Evolutionary conservation across 1,140 invertebrate genomes (phyloP), one percentile per base, ranked within the genome.

Genomic region (Tenebrio molitor): DNA sequence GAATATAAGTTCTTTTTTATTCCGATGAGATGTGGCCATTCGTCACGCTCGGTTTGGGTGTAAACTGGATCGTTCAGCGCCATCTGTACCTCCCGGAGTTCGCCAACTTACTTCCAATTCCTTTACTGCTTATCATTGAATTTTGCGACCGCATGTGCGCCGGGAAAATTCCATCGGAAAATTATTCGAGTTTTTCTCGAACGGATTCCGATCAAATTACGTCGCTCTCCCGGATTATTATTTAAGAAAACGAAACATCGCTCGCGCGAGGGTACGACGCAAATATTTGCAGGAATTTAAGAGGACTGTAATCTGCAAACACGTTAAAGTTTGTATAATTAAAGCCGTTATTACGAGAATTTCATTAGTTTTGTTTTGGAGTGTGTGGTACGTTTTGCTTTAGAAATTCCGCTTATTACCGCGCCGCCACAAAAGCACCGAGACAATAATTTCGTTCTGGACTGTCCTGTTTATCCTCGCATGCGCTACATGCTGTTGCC

Each of bases 1-100:
- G 71, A 69, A 73, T 69, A 69, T 73, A 68, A 73, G 65, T 69
- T 53, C 46, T 63, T 73, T 72, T 73, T 73, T 73, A 73, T 73
- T 73, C 71, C 65, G 46, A 73, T 69, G 71, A 73, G 66, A 69
- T 73, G 71, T 62, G 71, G 50, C 71, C 65, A 73, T 73, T 73
- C 50, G 71, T 73, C 71, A 73, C 71, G 71, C 65, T 69, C 71
- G 17, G 65, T 73, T 73, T 67, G 65, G 42, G 66, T 73, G 65
- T 73, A 73, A 73, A 73, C 71, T 73, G 70, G 66, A 72, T 67
- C 70, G 62, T 72, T 72, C 64, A 68, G 63, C 71, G 62, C 63
- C 71, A 72, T 72, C 71, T 72, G 71, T 39, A 72, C 63, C 33
- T 70, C 21, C 46, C 68, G 46, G 33, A 62, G 12, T 68, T 68